Conservation (phyloP, 1,140 invertebrate species). For the Zaprionus davidi region DNA sequence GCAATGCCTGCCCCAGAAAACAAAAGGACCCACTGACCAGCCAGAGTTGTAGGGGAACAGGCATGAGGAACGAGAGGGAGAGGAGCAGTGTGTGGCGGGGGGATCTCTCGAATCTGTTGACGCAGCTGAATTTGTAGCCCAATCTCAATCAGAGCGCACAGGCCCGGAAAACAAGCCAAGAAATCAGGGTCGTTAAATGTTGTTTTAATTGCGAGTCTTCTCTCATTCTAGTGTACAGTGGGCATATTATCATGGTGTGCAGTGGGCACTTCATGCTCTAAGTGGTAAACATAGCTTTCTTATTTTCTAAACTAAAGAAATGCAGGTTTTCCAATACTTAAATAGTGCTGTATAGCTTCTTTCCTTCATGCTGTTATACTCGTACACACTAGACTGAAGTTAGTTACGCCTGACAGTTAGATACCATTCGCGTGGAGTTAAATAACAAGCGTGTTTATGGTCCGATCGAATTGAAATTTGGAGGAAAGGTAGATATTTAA, state of each 20-base stretch:
- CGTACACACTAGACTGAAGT: neutral
- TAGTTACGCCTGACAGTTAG: no score
- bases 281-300: neutral
- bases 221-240: neutral
- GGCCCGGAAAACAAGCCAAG: constrained; percentile 27
- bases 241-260: neutral
- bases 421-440: no score
- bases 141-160: neutral
- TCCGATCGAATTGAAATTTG: no score
- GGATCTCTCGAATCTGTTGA: neutral
- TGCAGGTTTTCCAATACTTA: no score
- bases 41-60: neutral
- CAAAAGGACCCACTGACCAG: constrained; percentile 26
- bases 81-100: no score
- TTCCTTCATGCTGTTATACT: no score
- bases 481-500: no score
- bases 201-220: constrained; percentile 7
- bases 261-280: neutral
- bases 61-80: neutral
- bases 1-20: constrained; percentile 10
- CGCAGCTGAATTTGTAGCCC: neutral
- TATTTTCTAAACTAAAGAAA: no score
- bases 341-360: no score
- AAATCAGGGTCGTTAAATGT: constrained; percentile 28
- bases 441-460: no score